Evolutionary conservation across 2,888 invertebrate species (phyloP), one percentile per base, ranked within the genome.

Genomic region (Autographa pulchrina): DNA sequence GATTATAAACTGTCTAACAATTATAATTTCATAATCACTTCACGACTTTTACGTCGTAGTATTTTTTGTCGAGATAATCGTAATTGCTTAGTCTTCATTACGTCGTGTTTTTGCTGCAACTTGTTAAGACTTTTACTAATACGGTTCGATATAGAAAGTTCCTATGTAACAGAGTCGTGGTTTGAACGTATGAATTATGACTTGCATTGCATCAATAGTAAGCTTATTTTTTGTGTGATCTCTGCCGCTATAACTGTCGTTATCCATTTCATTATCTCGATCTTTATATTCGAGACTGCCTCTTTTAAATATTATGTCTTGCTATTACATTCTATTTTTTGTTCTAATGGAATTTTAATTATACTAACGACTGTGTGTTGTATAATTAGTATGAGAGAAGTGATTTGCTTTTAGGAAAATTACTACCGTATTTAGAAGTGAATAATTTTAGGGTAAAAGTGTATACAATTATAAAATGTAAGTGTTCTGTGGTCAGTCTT

Each of bases 151-250:
- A 65, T 74, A 70, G 63, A 82, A 82, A 82, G 82, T 75, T 68
- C 64, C 63, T 43, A 62, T 70, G 70, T 77, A 80, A 82, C 72
- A 62, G 35, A 35, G n/a, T n/a, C 62, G 32, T 61, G 61, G 64
- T 41, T 63, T 54, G 65, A 63, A 38, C 62, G 64, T 68, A 66
- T 72, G 69, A 70, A 74, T 83, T 83, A 81, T 78, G 83, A 83
- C 75, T 80, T 71, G 81, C 73, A 70, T 83, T 81, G 68, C 81
- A 56, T 83, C 78, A 76, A 73, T 72, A 76, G 48, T 62, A 9
- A 43, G 72, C 70, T 48, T 59, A 52, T 68, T 74, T 77, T 78
- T 66, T 58, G 25, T 62, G 32, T 11, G 48, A 38, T 68, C 70
- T 72, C 41, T 62, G 31, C 20, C 64, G 59, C 16, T 72, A 62